Evolutionary conservation across 2,888 invertebrate species (phyloP).

Genomic region (Drosophila paramelanica): DNA sequence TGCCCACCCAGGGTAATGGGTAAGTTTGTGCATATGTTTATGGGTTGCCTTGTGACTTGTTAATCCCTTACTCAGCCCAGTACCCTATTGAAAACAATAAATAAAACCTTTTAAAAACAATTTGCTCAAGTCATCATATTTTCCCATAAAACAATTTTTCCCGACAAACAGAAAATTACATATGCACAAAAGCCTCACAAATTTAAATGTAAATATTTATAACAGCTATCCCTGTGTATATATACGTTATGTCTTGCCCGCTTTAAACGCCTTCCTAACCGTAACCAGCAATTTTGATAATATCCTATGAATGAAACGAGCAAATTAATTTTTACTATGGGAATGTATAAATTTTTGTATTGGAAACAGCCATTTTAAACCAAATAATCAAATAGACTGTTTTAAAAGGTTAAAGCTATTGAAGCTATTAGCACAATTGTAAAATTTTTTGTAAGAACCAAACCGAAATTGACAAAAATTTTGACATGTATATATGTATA

Average conservation of each 20-base stretch:
- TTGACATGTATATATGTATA: too few species aligned
- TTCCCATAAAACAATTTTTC: conserved; percentile 28
- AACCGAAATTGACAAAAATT: too few species aligned
- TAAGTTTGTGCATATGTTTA: conserved; percentile 81
- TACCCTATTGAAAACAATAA: conserved; percentile 13
- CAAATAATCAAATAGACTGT: too few species aligned
- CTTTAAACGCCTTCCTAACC: conserved; percentile 2
- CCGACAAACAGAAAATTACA: conserved; percentile 43
- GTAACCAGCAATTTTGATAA: neutral
- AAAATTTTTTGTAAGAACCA: too few species aligned
- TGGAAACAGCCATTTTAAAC: neutral
- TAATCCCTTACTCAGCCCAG: conserved; percentile 10
- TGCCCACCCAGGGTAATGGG: conserved; percentile 85
- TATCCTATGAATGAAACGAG: neutral
- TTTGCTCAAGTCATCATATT: conserved; percentile 24
- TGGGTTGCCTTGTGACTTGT: conserved; percentile 55
- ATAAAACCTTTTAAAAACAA: conserved; percentile 9
- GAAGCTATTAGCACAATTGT: too few species aligned
- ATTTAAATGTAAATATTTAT: conserved; percentile 47
- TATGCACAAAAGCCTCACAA: conserved; percentile 56
- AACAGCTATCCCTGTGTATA: conserved; percentile 26
- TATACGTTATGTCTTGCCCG: conserved; percentile 8
- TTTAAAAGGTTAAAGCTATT: too few species aligned
- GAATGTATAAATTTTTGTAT: neutral
- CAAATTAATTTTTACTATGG: neutral